Percentiles rank a stretch among this genome's conserved stretches.
Conservation (phyloP, 2,797 vertebrate genomes). For the Dendrocincla tyrannina region DNA sequence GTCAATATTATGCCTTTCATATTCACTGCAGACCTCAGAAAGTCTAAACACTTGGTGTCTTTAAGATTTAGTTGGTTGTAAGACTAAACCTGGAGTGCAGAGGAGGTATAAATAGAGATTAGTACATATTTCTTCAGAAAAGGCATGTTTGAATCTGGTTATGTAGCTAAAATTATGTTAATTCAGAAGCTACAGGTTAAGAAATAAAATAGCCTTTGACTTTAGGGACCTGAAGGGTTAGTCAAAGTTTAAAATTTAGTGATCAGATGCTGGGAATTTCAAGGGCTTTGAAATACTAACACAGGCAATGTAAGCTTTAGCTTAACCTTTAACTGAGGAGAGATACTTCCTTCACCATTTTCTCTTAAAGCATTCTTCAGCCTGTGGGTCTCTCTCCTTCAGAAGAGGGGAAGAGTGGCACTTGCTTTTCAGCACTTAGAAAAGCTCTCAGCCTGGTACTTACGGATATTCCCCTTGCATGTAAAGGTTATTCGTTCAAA, state of each 20-base stretch:
- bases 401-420: neutral
- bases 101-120: neutral
- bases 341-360: neutral
- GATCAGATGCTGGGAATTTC: neutral
- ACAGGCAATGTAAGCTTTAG: neutral
- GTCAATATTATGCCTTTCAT: neutral
- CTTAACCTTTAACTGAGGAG: neutral
- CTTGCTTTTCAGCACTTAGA: neutral
- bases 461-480: neutral
- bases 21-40: neutral
- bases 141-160: neutral
- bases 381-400: neutral
- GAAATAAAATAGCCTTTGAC: neutral
- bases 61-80: neutral
- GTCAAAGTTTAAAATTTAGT: neutral
- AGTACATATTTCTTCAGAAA: neutral
- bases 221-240: neutral
- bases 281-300: neutral
- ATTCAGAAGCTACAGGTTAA: neutral
- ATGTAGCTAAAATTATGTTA: neutral
- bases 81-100: neutral
- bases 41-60: fast-evolving
- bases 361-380: neutral
- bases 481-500: neutral
- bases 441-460: neutral